Evolutionary conservation across 2,797 vertebrate genomes (phyloP), one percentile per base, ranked within the genome.

Genomic region (Stomatorhinus walkeri): DNA sequence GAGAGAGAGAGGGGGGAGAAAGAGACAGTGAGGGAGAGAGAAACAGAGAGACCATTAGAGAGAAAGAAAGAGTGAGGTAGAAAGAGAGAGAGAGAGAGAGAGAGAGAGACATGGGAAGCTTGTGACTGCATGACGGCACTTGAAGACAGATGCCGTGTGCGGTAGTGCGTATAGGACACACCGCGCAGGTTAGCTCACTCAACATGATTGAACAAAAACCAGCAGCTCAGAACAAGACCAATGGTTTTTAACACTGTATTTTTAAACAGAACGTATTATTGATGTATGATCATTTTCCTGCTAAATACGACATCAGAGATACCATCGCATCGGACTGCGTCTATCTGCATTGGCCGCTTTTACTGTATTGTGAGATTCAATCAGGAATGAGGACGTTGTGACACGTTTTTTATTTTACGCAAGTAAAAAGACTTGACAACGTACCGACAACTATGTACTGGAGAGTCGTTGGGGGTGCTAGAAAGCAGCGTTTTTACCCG

Each of bases 21-120:
- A 0, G 0, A 0, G 28, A 32, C 28, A 32, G 28, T 32, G 28
- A 32, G 28, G 28, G 28, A 32, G 28, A 32, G 1, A 36, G 52
- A 86, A 32, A 46, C 5, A 46, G 43, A 46, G 43, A 46, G 43
- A 46, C 43, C 1, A 6, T 14, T 0, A 54, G 51, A 49, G 36
- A 24, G 49, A 6, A 46, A 22, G 83, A 76, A 32, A 85, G 49
- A 1, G 0, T 0, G 0, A 0, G 22, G 0, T 0, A 0, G 0
- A 0, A 19, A 0, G 0, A 0, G 0, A 0, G 28, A 43, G 81
- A 59, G 40, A 85, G 49, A 24, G 1, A 54, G 2, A 7, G 40
- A 16, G 1, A 8, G 32, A 1, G 48, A 48, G 0, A 1, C 0
- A 0, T 0, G 0, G 22, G 1, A 0, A 46, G 87, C 64, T 76